Base-by-base conservation (phyloP, 2,888 invertebrate genomes). In the Latheticus oryzae region DNA sequence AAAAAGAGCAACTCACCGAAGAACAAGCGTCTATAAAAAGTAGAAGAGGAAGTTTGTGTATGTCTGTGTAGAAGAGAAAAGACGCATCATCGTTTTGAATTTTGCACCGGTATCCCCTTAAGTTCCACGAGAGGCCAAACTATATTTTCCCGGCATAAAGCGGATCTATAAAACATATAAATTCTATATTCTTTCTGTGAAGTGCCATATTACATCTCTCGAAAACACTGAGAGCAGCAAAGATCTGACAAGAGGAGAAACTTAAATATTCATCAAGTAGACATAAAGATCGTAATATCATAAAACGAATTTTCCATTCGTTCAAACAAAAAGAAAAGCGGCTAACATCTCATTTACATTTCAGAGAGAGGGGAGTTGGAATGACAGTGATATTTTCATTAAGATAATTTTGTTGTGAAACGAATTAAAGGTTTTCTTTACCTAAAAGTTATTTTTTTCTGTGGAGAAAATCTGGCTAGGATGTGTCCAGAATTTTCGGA, bases 271-370 rank as follows among this genome's bases (percentile, higher is more conserved):
- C 75, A 77, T 75, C 73, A 71, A 60, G 67, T 71, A 75, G 76
- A 76, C 76, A 74, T 75, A 75, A 77, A 75, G 76, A 75, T 75
- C 72, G 71, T 76, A 76, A 76, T 76, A 74, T 74, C 69, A 69
- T 74, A 76, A 76, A 76, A 76, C 74, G 75, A 75, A 75, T 76
- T 76, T 76, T 75, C 72, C 75, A 74, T 75, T 73, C 73, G 72
- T 72, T 72, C 72, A 74, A 73, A 74, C 73, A 72, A 71, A 73
- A 72, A 73, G 67, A 67, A 68, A 61, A 58, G 43, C 62, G 64
- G 65, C 63, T 69, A 59, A 59, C 60, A 59, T 66, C 67, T 66
- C 69, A 73, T 73, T 72, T 73, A 60, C 71, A 72, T 73, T 68
- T 69, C 69, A 66, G 61, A 71, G 71, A 63, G 32, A 38, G 23